Evolutionary conservation across 2,888 invertebrate species (phyloP).

Genomic region (Dolichomitus sp.): DNA sequence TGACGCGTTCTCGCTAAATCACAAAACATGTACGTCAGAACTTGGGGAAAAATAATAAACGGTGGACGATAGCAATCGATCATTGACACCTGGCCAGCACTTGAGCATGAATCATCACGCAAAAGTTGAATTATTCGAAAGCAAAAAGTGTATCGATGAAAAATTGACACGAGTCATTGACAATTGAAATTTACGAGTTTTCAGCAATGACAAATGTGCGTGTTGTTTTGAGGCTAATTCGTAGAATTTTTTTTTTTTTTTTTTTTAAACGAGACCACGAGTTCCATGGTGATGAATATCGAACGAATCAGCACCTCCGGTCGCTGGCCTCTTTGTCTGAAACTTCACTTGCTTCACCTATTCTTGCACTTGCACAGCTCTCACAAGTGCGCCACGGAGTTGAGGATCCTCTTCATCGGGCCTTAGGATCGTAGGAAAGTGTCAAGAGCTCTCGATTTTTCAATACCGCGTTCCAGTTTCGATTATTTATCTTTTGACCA

Average conservation of each 20-base stretch:
- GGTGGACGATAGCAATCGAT: conserved; percentile 39
- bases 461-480: conserved; percentile 44
- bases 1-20: conserved; percentile 9
- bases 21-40: conserved; percentile 3
- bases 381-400: conserved; percentile 27
- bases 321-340: conserved; percentile 32
- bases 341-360: neutral
- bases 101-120: conserved; percentile 39
- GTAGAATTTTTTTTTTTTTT: too few species aligned
- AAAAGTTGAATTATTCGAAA: conserved; percentile 2
- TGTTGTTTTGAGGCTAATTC: neutral
- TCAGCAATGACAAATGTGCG: neutral
- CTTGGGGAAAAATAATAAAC: conserved; percentile 35
- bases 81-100: conserved; percentile 43
- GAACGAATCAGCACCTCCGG: conserved; percentile 74
- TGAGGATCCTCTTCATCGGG: conserved; percentile 47
- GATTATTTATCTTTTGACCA: conserved; percentile 39
- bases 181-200: neutral
- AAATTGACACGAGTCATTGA: conserved; percentile 8
- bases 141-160: neutral
- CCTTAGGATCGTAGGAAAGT: conserved; percentile 6
- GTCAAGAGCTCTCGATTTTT: conserved; percentile 38
- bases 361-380: conserved; percentile 19
- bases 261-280: conserved; percentile 28
- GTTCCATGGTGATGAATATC: conserved; percentile 76